Conservation (phyloP, 2,797 vertebrate genomes). For the Microchirus variegatus region DNA sequence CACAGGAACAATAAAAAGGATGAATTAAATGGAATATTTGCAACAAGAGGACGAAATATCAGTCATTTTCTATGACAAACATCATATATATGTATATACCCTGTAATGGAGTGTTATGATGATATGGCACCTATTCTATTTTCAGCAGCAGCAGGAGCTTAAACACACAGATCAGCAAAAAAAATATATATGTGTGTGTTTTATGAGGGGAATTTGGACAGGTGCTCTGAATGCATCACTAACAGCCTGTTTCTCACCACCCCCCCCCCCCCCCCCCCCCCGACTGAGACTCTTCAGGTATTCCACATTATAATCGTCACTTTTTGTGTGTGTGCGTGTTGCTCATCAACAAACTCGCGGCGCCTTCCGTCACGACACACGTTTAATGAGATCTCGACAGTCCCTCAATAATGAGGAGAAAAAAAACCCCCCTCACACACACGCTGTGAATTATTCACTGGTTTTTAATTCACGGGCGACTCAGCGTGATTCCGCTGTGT, state of each 20-base stretch:
- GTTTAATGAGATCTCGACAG: not conserved
- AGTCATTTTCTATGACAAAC: no score
- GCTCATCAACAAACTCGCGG: conserved; percentile 34
- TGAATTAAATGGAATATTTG: no score
- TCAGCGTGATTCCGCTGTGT: conserved; percentile 12
- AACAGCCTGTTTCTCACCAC: no score
- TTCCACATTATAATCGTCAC: not conserved
- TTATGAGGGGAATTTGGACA: conserved; percentile 46
- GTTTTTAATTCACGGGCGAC: not conserved
- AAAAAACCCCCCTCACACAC: no score
- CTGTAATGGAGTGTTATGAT: conserved; percentile 5
- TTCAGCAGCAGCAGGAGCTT: conserved; percentile 4
- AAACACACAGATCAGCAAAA: conserved; percentile 5
- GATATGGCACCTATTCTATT: conserved; percentile 3
- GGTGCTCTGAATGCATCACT: conserved; percentile 55
- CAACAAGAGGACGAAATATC: no score
- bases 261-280: no score
- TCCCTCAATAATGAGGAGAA: no score
- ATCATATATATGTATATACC: not conserved
- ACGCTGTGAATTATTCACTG: no score
- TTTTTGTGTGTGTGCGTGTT: not conserved
- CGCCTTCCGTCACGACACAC: conserved; percentile 18
- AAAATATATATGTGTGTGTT: conserved; percentile 15
- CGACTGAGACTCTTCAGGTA: not conserved
- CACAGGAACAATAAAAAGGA: no score